Conservation (phyloP, 92 coral and sea anemone genomes). For the Parazoanthus atlanticus region DNA sequence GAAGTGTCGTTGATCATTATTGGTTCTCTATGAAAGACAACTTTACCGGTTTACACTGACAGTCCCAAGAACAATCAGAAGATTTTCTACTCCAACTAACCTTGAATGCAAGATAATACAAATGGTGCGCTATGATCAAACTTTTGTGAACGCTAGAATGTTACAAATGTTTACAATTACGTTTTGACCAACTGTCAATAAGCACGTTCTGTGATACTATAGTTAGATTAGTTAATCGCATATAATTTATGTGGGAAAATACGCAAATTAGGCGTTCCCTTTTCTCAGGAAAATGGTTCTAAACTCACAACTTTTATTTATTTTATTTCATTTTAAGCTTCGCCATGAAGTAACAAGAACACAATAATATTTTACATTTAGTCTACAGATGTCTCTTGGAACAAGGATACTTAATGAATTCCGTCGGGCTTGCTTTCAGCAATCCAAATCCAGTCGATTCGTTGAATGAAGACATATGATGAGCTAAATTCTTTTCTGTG, state of each 20-base stretch:
- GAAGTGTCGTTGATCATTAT: background rate
- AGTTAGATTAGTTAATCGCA: background rate
- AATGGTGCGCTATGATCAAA: no score
- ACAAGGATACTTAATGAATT: constrained; percentile 96
- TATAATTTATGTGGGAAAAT: no score
- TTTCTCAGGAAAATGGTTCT: background rate
- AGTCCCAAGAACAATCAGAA: background rate
- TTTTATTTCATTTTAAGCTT: no score
- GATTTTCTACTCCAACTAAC: no score
- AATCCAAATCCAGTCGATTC: constrained; percentile 94
- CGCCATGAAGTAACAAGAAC: no score
- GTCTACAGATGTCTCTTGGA: background rate
- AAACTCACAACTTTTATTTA: background rate
- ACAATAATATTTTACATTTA: background rate
- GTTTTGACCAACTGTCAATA: no score
- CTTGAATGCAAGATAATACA: background rate
- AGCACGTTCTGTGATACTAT: no score
- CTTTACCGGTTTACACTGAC: background rate
- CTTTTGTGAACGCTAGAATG: no score
- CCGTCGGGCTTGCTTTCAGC: constrained; percentile 88
- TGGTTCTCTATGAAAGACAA: background rate
- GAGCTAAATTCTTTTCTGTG: constrained; percentile 72
- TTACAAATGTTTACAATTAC: no score
- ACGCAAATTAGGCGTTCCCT: background rate
- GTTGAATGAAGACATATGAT: constrained; percentile 94